phyloP scores from a whole-genome alignment of 2,113 vertebrate genomes.

The Pitta sordida region DNA sequence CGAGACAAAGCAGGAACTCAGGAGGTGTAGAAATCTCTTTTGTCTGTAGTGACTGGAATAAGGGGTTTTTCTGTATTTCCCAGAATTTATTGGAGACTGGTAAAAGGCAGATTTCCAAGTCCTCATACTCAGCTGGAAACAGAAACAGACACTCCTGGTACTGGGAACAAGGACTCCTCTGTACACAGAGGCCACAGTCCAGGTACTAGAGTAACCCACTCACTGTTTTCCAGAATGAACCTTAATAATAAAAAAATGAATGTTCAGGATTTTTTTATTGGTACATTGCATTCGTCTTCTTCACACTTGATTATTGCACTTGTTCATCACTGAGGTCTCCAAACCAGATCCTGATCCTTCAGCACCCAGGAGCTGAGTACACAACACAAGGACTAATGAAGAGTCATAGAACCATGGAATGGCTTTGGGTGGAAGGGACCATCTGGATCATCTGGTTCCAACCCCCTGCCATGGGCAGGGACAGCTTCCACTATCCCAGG shows the following conservation, averaged over 20 bases:
- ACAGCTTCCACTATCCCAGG: background rate
- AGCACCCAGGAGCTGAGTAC: background rate
- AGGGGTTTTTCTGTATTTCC: background rate
- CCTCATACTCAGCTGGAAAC: background rate
- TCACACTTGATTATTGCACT: background rate
- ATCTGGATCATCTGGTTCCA: background rate
- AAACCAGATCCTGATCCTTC: background rate
- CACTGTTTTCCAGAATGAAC: background rate
- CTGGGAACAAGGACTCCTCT: background rate
- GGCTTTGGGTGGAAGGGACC: background rate
- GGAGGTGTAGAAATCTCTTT: background rate
- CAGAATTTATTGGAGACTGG: background rate
- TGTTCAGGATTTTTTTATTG: background rate
- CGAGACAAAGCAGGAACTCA: background rate
- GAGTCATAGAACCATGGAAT: background rate
- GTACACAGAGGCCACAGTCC: background rate
- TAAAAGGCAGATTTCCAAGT: background rate
- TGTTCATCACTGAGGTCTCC: background rate
- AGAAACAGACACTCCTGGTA: background rate
- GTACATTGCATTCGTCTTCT: background rate
- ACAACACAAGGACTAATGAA: background rate
- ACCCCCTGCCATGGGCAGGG: accelerated
- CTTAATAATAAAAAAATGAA: background rate
- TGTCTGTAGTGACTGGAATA: background rate
- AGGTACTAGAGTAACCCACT: background rate